Base-by-base conservation (phyloP, 2,113 vertebrate genomes). In the Apus apus region DNA sequence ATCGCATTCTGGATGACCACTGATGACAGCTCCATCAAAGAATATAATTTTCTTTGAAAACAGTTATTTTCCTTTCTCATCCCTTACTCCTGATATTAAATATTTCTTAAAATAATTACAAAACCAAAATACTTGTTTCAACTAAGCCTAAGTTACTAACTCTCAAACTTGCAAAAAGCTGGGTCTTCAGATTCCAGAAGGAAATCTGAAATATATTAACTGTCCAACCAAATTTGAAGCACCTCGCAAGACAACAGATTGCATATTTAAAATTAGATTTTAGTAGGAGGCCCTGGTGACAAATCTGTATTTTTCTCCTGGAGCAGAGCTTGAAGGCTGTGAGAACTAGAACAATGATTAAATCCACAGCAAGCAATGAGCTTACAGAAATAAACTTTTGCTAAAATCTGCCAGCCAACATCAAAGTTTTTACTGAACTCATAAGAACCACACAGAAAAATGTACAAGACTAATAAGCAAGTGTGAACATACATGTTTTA, bases 161-260 rank as follows among this genome's bases (percentile, higher is more conserved):
- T 79, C 78, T 16, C 74, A 40, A 56, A 82, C 93, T 70, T 60
- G 70, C 89, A 90, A 88, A 68, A 96, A 95, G 84, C 8, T 79
- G 79, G 91, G 81, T 85, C 85, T 66, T 50, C 26, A 77, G 78
- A 77, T 54, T 82, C 73, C 86, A 95, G 64, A n/a, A 94, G 85
- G 92, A 60, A 90, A 95, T 90, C 90, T 96, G 87, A 97, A 95
- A 93, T 90, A 77, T 84, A 96, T 94, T 96, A 96, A 83, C 90
- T 97, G 95, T 92, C 48, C 93, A 96, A 97, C 95, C 97, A 97
- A 97, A 98, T 97, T 50, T 82, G 94, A 98, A 98, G 94, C 80
- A 98, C 97, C 97, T 98, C 96, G 73, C 95, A 98, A 97, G 97
- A 98, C 98, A 98, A 97, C 98, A 98, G 98, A 98, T 98, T 98